Evolutionary conservation across 1,140 invertebrate genomes (phyloP).

Genomic region (Araneus ventricosus): DNA sequence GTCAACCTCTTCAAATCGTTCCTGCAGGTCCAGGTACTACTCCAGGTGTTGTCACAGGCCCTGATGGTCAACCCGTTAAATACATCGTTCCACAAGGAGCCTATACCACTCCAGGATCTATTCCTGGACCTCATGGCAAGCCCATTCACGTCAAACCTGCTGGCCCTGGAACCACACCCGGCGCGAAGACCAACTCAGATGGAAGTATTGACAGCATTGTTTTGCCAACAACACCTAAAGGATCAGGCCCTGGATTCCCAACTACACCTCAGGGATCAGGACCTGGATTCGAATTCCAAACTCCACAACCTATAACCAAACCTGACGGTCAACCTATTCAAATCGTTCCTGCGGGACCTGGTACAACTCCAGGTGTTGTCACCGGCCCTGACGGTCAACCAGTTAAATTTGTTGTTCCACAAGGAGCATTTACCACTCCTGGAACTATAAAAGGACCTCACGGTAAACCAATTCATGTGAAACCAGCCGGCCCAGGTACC

Average conservation of each 20-base stretch:
- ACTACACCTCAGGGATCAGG: not conserved
- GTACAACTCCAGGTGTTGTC: not conserved
- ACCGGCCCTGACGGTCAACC: not conserved
- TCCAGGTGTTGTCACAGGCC: not conserved
- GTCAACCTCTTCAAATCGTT: not conserved
- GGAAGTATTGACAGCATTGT: not conserved
- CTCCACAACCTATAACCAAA: conserved; percentile 24
- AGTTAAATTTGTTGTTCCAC: not conserved
- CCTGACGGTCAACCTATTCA: not conserved
- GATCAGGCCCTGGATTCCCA: not conserved
- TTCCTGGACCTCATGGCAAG: not conserved
- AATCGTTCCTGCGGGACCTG: not conserved
- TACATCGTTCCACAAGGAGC: not conserved
- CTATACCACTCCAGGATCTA: not conserved
- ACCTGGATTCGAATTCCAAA: conserved; percentile 35
- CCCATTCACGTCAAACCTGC: conserved; percentile 10
- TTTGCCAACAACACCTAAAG: not conserved
- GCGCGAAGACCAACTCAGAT: not conserved
- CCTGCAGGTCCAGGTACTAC: not conserved
- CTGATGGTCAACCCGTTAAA: conserved; percentile 13
- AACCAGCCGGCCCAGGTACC: not conserved
- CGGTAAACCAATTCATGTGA: not conserved
- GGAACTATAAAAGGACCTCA: not conserved
- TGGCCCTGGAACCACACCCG: conserved; percentile 30
- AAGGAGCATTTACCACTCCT: not conserved